Percentiles rank a stretch among this genome's conserved stretches.
Evolutionary conservation across 2,888 invertebrate genomes (phyloP).

Genomic region (Nudaria mundana): DNA sequence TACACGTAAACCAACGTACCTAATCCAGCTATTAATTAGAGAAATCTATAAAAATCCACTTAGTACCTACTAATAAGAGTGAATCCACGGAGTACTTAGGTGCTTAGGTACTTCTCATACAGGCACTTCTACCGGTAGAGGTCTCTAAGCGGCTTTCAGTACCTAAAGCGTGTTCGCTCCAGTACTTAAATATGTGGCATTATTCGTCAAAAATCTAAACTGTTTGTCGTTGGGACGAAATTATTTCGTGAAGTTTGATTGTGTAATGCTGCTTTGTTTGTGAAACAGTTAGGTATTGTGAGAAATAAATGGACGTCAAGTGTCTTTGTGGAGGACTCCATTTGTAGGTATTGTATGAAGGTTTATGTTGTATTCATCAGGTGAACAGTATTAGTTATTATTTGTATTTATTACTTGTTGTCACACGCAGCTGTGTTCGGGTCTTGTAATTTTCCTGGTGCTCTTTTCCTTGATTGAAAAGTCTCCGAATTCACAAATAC

Average conservation of each 20-base stretch:
- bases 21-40: too few species aligned
- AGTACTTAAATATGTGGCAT: slow-evolving; percentile 10
- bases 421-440: neutral
- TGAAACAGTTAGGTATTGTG: slow-evolving; percentile 6
- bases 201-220: slow-evolving; percentile 12
- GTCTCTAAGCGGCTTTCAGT: slow-evolving; percentile 7
- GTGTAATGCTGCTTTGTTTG: slow-evolving; percentile 4
- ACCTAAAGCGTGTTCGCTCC: slow-evolving; percentile 7
- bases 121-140: too few species aligned
- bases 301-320: slow-evolving; percentile 9
- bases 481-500: too few species aligned
- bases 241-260: slow-evolving; percentile 11
- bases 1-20: too few species aligned
- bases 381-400: neutral
- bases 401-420: neutral
- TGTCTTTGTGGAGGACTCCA: slow-evolving; percentile 4
- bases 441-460: too few species aligned
- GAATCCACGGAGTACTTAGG: too few species aligned
- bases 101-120: too few species aligned
- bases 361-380: slow-evolving; percentile 8
- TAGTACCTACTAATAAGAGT: too few species aligned
- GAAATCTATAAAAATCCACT: too few species aligned
- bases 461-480: too few species aligned
- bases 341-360: slow-evolving; percentile 2
- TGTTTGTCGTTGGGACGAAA: slow-evolving; percentile 9